Evolutionary conservation across 2,113 vertebrate species (phyloP).

Genomic region (Budorcas taxicolor): DNA sequence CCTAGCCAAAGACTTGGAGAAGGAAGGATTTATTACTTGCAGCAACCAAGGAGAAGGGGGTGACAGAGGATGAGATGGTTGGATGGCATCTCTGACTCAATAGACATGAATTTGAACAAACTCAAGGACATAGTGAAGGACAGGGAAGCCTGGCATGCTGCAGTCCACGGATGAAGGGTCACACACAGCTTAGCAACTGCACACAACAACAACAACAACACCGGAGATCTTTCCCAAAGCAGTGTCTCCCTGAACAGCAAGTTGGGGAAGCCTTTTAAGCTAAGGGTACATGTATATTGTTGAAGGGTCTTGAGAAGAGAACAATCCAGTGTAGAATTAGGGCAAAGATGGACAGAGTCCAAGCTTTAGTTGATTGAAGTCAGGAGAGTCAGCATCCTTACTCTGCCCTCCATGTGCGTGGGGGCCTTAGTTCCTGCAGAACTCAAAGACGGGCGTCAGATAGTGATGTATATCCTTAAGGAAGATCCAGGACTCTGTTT

Average conservation of each 20-base stretch:
- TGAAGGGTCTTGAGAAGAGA: neutral
- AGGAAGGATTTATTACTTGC: neutral
- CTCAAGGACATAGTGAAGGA: neutral
- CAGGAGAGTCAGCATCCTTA: neutral
- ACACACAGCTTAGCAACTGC: neutral
- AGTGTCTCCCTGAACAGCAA: neutral
- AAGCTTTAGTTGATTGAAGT: neutral
- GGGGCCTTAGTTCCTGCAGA: neutral
- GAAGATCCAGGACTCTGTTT: neutral
- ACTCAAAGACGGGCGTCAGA: neutral
- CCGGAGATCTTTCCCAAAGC: neutral
- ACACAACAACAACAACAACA: neutral
- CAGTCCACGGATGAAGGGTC: neutral
- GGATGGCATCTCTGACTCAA: neutral
- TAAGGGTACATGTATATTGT: neutral
- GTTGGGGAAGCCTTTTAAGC: neutral
- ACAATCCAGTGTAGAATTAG: neutral
- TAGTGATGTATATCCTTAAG: neutral
- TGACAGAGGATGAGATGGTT: neutral
- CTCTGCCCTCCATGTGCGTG: neutral
- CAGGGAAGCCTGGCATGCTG: neutral
- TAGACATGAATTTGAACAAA: neutral
- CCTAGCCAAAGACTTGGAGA: neutral
- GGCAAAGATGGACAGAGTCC: neutral
- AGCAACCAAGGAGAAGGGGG: neutral